Evolutionary conservation across 2,113 vertebrate species (phyloP), one percentile per base, ranked within the genome.

Genomic region (Austrofundulus limnaeus): DNA sequence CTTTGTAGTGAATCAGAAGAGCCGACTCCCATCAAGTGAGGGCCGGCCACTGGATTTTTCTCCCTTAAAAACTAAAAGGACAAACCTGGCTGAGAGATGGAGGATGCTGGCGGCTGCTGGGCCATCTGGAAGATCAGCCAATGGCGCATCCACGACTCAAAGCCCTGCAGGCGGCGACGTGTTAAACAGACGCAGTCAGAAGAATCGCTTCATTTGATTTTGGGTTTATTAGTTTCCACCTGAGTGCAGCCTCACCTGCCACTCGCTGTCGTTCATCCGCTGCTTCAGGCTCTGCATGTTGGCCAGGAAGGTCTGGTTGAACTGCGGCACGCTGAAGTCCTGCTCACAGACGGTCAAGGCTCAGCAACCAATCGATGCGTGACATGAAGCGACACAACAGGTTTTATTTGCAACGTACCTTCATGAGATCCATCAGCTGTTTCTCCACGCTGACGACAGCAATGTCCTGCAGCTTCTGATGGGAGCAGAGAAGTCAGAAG

Each of bases 41-140:
- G n/a, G n/a, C n/a, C n/a, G n/a, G n/a, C n/a, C n/a, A n/a, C n/a
- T n/a, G n/a, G n/a, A n/a, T n/a, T n/a, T n/a, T n/a, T n/a, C 16
- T 17, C 5, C 41, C 31, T 15, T 16, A 8, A 34, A 60, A 19
- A 19, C 14, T 47, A 49, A 60, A 55, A 10, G 2, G 45, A 16
- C 46, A 58, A 31, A 86, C 81, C 81, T 85, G 78, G 34, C 21
- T 58, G 7, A 42, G 83, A 2, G 23, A 77, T 75, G 19, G 82
- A 61, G 15, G 60, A 1, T 8, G 28, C 4, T 19, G 61, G 78
- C n/a, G 65, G 38, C 62, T 90, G 79, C 84, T 93, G 94, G 81
- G 94, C 92, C 91, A 92, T 90, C 49, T 94, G 90, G 63, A 97
- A 96, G 57, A 96, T 83, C 66, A 96, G 91, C 95, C 94, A 96